Evolutionary conservation across 2,797 vertebrate species (phyloP).

Genomic region (Cottoperca gobio): DNA sequence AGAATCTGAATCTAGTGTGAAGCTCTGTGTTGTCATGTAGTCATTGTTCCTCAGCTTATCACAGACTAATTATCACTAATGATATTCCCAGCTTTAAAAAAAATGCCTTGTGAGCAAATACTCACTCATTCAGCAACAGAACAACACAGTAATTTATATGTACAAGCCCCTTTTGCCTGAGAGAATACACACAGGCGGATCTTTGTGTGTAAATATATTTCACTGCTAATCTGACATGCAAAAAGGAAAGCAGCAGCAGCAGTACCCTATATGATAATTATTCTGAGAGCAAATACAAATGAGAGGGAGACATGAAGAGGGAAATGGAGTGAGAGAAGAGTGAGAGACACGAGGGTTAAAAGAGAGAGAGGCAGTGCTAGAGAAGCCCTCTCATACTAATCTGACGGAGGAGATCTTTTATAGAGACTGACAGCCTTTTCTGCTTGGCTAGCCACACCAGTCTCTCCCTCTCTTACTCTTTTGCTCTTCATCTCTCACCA

Average conservation of each 20-base stretch:
- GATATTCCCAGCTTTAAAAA: conserved; percentile 48
- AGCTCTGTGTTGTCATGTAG: conserved; percentile 32
- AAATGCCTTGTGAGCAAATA: conserved; percentile 37
- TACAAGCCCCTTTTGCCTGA: conserved; percentile 14
- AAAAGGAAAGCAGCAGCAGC: conserved; percentile 19
- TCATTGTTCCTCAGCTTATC: conserved; percentile 47
- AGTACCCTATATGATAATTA: conserved; percentile 30
- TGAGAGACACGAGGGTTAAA: conserved; percentile 53
- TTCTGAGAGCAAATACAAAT: conserved; percentile 49
- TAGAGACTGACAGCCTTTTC: conserved; percentile 82
- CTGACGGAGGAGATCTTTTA: conserved; percentile 83
- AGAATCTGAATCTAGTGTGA: conserved; percentile 31
- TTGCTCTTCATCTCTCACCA: conserved; percentile 70
- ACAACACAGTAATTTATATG: conserved; percentile 41
- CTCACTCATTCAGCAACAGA: conserved; percentile 35
- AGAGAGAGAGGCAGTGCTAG: conserved; percentile 53
- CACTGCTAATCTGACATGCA: conserved; percentile 44
- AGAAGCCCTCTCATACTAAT: conserved; percentile 78
- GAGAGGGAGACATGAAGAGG: conserved; percentile 50
- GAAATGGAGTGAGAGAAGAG: conserved; percentile 70
- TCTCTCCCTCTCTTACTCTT: conserved; percentile 67
- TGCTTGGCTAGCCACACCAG: conserved; percentile 79
- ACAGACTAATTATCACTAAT: conserved; percentile 64
- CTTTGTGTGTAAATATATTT: conserved; percentile 38
- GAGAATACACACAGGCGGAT: conserved; percentile 20